Evolutionary conservation across 2,888 invertebrate genomes (phyloP), one percentile per base, ranked within the genome.

Genomic region (Nomada fabriciana): DNA sequence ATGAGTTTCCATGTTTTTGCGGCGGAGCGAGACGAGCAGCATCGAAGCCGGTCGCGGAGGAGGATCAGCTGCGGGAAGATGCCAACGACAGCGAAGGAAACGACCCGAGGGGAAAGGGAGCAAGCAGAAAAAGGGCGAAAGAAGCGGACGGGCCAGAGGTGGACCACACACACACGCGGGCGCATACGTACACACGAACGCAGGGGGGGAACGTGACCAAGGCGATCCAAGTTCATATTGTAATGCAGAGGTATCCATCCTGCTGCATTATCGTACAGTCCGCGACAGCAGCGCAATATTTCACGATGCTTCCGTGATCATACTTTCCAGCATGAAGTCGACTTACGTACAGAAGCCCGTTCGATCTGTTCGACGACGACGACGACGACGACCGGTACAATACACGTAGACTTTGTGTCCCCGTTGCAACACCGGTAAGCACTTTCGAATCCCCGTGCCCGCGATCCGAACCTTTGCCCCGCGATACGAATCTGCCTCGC

Each of bases 101-200:
- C 68, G 55, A 67, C 67, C 25, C 50, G 53, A 52, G 70, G 72
- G 79, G 68, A 77, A 63, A 85, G 18, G 15, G 25, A 50, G 20
- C 18, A 15, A 79, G 71, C 76, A 68, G 72, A 85, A 68, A 86
- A 85, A 87, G 77, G 68, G 13, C 42, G 60, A 76, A 63, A 60
- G 61, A 79, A 83, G 77, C 80, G 83, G 83, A 65, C 85, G 81
- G 89, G 89, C 86, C 86, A 86, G 84, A 89, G 91, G 88, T 91
- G 93, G 93, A 92, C 93, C 93, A 93, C 93, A 93, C 93, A 91
- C 91, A 91, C 91, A 29, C 93, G 92, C 92, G 91, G 91, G 91
- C 91, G 25, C 70, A 91, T 91, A 91, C 80, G 73, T 89, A 7
- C 9, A 36, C 36, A 36, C 36, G 36, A 36, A 36, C 36, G 36